Evolutionary conservation across 2,113 vertebrate genomes (phyloP).

Genomic region (Emydocephalus ijimae): DNA sequence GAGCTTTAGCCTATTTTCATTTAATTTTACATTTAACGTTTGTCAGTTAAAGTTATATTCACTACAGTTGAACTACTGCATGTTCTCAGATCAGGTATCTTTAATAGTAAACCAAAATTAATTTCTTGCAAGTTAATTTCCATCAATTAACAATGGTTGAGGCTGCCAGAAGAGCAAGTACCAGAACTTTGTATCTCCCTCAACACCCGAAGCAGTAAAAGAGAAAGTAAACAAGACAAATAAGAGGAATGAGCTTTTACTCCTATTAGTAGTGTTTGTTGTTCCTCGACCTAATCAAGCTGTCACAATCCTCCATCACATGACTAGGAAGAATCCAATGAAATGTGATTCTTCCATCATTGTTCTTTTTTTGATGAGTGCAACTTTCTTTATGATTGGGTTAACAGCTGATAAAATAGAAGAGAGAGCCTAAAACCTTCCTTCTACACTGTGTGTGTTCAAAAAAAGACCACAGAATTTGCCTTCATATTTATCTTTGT

Average conservation of each 20-base stretch:
- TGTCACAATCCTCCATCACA: neutral
- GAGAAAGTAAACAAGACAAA: neutral
- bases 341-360: neutral
- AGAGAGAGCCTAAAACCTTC: constrained; percentile 8
- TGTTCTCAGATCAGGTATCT: neutral
- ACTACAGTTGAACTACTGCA: neutral
- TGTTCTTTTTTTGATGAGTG: constrained; percentile 3
- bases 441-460: neutral
- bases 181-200: neutral
- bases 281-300: neutral
- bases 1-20: neutral
- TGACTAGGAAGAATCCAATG: neutral
- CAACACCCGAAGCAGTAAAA: neutral
- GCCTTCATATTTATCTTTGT: neutral
- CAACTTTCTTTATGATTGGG: constrained; percentile 13
- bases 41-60: neutral
- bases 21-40: neutral
- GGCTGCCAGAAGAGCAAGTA: neutral
- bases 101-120: neutral
- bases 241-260: neutral
- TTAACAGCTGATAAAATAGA: neutral
- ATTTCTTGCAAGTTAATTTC: neutral
- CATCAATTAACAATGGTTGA: neutral
- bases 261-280: constrained; percentile 25
- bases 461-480: neutral